Evolutionary conservation across 2,797 vertebrate species (phyloP), one percentile per base, ranked within the genome.

Genomic region (Brachymystax lenok): DNA sequence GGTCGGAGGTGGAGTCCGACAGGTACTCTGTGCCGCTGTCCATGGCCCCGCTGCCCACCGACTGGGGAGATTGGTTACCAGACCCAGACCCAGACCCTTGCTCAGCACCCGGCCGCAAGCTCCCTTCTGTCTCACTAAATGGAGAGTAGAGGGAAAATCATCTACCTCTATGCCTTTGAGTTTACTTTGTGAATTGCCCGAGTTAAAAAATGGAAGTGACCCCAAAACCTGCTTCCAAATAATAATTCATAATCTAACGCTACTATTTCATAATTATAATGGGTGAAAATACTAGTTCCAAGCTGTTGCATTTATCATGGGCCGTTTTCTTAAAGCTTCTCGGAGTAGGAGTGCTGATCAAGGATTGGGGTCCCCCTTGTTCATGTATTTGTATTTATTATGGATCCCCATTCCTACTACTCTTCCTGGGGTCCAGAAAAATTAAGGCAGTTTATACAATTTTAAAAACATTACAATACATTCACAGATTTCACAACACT

Each of bases 71-170:
- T 77, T 92, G 93, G 79, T 89, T 94, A 4, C 84, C 89, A 0
- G 91, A 95, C 64, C 78, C 80, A 66, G 91, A 82, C 59, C 83
- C 86, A 51, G 83, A 86, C 5, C 92, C 91, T 82, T 85, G 27
- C 80, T 93, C 91, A 30, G 89, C 82, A 50, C 85, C 87, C 0
- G 80, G 82, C 64, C 86, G 93, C 27, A 85, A 68, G 0, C 73
- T 86, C 67, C 85, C 87, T 70, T 95, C 94, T 0, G 56, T 28
- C 66, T 94, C 95, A 74, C 97, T 98, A 83, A 21, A 46, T 46
- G 10, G 46, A 73, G 64, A 17, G 70, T 27, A 19, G n/a, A 51
- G 16, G 72, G 71, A 33, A 50, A 17, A 54, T 67, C 3, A 0
- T 63, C 21, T 10, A 63, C n/a, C 21, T 27, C 30, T 6, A 28